Conservation (phyloP, 2,888 invertebrate species). For the Andrena fulva region DNA sequence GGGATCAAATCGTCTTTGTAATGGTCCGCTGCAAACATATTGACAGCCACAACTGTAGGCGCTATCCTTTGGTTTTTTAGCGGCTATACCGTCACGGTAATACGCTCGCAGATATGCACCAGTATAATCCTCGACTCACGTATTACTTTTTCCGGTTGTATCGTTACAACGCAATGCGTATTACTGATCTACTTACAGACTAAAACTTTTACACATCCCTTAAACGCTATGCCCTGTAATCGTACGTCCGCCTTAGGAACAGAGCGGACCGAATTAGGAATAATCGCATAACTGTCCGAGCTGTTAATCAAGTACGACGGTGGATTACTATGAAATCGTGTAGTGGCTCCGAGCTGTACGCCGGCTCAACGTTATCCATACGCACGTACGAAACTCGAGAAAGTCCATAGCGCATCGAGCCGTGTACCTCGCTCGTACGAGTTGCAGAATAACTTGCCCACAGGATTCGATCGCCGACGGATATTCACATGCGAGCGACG, state of each 20-base stretch:
- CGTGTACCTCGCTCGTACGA: conserved; percentile 55
- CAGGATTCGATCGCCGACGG: too few species aligned
- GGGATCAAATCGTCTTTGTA: conserved; percentile 85
- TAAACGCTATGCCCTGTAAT: conserved; percentile 66
- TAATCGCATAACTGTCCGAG: conserved; percentile 56
- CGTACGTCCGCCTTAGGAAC: conserved; percentile 59
- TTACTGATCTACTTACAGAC: conserved; percentile 67
- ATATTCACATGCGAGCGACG: neutral
- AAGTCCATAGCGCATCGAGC: conserved; percentile 28
- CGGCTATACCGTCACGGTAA: conserved; percentile 72
- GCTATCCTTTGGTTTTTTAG: conserved; percentile 78
- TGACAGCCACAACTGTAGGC: conserved; percentile 84
- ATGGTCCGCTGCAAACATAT: conserved; percentile 85
- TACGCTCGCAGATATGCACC: conserved; percentile 74
- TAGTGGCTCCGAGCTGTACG: conserved; percentile 45
- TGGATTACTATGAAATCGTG: conserved; percentile 53
- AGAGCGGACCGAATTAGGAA: conserved; percentile 60
- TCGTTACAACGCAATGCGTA: conserved; percentile 44
- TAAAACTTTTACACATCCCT: conserved; percentile 70
- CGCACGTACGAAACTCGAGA: conserved; percentile 43
- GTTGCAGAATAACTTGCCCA: conserved; percentile 23
- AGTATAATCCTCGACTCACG: conserved; percentile 65
- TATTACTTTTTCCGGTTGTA: conserved; percentile 42
- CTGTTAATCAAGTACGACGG: conserved; percentile 56
- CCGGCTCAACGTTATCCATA: conserved; percentile 44